Percentiles rank a stretch among this genome's conserved stretches.
These are phyloP conservation scores for Cephus cinctus DNA, from an alignment of 1,140 invertebrate genomes.

Conservation along the genomic window DNA sequence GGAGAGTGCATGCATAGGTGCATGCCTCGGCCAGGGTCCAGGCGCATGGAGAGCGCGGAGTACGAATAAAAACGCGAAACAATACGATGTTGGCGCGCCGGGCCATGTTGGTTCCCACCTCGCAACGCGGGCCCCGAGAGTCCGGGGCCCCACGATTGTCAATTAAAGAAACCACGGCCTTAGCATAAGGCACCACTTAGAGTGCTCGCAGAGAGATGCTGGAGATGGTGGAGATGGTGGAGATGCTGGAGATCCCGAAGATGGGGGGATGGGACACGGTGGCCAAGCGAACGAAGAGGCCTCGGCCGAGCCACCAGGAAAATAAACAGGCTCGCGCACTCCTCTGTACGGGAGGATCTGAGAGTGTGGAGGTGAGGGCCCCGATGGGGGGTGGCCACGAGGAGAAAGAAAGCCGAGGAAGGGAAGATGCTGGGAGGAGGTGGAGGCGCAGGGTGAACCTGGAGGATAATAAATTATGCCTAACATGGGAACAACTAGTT, in stretches of 20 bases:
- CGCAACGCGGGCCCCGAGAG: constrained; percentile 14
- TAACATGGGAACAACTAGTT: constrained; percentile 37
- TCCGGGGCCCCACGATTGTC: constrained; percentile 27
- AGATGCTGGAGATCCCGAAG: neutral
- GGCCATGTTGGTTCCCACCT: constrained; percentile 45
- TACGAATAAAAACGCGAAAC: constrained; percentile 39
- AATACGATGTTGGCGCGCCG: constrained; percentile 45
- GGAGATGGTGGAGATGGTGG: neutral
- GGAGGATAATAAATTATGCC: constrained; percentile 45
- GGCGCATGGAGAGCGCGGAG: constrained; percentile 3
- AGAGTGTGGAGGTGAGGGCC: constrained; percentile 15
- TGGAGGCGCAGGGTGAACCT: constrained; percentile 21
- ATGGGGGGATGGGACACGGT: constrained; percentile 12
- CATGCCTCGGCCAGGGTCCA: neutral
- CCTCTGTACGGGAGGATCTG: constrained; percentile 20
- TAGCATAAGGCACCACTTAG: constrained; percentile 36
- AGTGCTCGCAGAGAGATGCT: neutral
- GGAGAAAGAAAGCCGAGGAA: constrained; percentile 22
- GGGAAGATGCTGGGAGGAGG: constrained; percentile 23
- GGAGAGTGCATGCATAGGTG: neutral
- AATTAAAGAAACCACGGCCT: constrained; percentile 41
- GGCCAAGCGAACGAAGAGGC: constrained; percentile 9
- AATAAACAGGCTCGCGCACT: constrained; percentile 29
- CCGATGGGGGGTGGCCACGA: constrained; percentile 1
- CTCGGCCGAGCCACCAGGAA: constrained; percentile 13